These are phyloP conservation scores for Scrobipalpa costella DNA, from an alignment of 2,888 invertebrate genomes.

Conservation along the genomic window DNA sequence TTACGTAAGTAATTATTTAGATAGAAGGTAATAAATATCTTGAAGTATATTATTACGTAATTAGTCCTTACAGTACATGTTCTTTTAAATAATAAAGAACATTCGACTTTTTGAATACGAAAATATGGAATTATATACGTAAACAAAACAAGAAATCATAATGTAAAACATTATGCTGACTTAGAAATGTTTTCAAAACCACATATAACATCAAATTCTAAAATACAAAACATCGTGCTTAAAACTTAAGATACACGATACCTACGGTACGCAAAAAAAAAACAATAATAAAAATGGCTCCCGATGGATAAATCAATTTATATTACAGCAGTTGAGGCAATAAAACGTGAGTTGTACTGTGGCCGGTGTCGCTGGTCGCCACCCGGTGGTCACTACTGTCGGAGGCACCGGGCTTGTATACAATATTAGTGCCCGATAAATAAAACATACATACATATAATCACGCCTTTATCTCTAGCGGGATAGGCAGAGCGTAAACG, in stretches of 20 bases:
- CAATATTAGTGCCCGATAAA: background rate
- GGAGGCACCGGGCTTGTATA: background rate
- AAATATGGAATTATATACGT: too few relatives aligned
- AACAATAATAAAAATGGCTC: background rate
- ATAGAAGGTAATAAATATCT: too few relatives aligned
- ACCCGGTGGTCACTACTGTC: background rate
- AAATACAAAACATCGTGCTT: background rate
- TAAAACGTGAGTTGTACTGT: conserved; percentile 20
- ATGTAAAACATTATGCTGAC: too few relatives aligned
- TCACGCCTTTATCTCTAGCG: too few relatives aligned
- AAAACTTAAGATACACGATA: background rate
- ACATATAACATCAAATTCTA: background rate
- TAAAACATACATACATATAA: background rate
- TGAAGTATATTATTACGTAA: too few relatives aligned
- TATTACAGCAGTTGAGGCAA: conserved; percentile 19
- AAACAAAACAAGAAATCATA: too few relatives aligned
- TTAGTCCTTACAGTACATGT: too few relatives aligned
- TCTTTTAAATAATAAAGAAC: too few relatives aligned
- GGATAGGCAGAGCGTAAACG: too few relatives aligned
- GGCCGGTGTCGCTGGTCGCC: conserved; percentile 3
- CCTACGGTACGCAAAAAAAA: background rate
- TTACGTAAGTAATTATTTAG: too few relatives aligned
- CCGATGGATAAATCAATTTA: conserved; percentile 20
- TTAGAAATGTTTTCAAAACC: too few relatives aligned
- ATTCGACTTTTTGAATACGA: too few relatives aligned